These are phyloP conservation scores for Suncus etruscus DNA, from an alignment of 2,113 vertebrate genomes.

Conservation along the genomic window DNA sequence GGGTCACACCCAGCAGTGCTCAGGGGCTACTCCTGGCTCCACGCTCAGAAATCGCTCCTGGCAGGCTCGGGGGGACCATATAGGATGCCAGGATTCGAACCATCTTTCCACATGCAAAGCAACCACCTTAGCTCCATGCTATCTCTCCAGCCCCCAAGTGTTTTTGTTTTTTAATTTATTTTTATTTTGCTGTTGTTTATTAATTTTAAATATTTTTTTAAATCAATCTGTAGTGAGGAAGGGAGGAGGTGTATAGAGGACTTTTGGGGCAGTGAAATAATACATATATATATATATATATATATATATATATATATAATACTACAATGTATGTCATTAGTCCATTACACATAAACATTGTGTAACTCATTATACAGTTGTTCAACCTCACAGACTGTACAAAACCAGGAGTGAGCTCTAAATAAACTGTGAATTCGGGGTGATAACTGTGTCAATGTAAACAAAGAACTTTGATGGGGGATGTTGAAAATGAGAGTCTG, in stretches of 20 bases:
- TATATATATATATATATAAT: not conserved
- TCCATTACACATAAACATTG: not conserved
- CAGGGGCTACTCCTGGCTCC: too few species aligned
- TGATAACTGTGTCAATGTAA: not conserved
- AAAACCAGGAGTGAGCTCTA: not conserved
- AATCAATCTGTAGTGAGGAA: not conserved
- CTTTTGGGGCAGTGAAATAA: constrained; percentile 1
- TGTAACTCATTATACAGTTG: not conserved
- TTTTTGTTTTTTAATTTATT: too few species aligned
- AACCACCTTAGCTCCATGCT: too few species aligned
- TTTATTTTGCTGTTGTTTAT: not conserved
- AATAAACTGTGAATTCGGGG: not conserved
- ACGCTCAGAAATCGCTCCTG: too few species aligned
- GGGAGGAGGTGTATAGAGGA: not conserved
- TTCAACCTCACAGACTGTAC: not conserved
- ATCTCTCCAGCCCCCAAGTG: too few species aligned
- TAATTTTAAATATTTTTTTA: too few species aligned
- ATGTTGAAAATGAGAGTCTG: not conserved
- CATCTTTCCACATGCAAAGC: too few species aligned
- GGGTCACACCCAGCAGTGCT: too few species aligned
- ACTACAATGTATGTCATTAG: not conserved
- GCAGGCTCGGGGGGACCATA: too few species aligned
- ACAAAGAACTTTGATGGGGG: not conserved
- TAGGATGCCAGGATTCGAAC: too few species aligned
- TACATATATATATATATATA: too few species aligned